Percentiles rank a stretch among this genome's conserved stretches.
These are phyloP conservation scores for Formica exsecta DNA, from an alignment of 1,140 invertebrate genomes.

Conservation along the genomic window DNA sequence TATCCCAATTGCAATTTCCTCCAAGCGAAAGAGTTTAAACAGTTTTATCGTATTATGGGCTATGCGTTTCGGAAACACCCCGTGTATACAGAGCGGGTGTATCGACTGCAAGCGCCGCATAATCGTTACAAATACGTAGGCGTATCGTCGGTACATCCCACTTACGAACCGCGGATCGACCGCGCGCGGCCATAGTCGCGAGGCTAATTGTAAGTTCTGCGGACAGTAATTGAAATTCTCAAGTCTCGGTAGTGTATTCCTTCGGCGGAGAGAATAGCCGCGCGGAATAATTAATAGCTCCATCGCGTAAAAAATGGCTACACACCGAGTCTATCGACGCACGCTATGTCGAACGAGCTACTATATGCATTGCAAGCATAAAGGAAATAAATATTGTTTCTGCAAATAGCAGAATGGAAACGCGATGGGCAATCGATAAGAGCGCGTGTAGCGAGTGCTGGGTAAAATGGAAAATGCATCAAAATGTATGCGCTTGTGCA, in stretches of 20 bases:
- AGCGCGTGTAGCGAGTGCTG: no score
- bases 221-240: slow-evolving; percentile 60
- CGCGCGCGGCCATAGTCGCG: slow-evolving; percentile 51
- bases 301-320: slow-evolving; percentile 32
- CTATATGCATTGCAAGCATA: not conserved
- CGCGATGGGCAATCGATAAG: not conserved
- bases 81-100: not conserved
- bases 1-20: not conserved
- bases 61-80: not conserved
- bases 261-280: slow-evolving; percentile 1
- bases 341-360: not conserved
- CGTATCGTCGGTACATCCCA: slow-evolving; percentile 34
- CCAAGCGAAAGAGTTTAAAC: not conserved
- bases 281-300: slow-evolving; percentile 38
- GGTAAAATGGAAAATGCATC: not conserved
- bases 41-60: not conserved
- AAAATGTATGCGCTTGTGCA: not conserved
- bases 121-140: slow-evolving; percentile 58
- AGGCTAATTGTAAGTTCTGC: slow-evolving; percentile 61
- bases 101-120: slow-evolving; percentile 45
- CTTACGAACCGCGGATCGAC: slow-evolving; percentile 47
- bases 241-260: slow-evolving; percentile 32
- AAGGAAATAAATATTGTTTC: slow-evolving; percentile 1
- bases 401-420: not conserved
- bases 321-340: not conserved